A percentile compares a stretch with the other conserved stretches of the same genome.
phyloP scores from a whole-genome alignment of 2,888 invertebrate species.

The Epirrhoe alternata region DNA sequence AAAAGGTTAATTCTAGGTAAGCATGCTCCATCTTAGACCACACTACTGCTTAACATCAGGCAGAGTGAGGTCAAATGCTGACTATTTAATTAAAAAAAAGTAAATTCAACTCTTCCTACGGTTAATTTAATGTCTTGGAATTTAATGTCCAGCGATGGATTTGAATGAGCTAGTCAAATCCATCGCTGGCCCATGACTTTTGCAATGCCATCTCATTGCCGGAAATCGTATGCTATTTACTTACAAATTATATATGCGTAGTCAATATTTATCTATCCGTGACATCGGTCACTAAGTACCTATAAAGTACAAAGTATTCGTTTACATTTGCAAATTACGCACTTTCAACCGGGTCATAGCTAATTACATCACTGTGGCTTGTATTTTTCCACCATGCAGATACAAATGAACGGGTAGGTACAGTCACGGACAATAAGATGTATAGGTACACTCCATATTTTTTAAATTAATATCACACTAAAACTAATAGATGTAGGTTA shows the following conservation, averaged over 20 bases:
- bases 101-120: too few relatives aligned
- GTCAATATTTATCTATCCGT: background rate
- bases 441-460: too few relatives aligned
- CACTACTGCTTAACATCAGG: too few relatives aligned
- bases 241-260: constrained; percentile 4
- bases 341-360: constrained; percentile 6
- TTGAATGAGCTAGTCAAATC: background rate
- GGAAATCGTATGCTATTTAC: background rate
- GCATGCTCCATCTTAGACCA: too few relatives aligned
- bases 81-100: too few relatives aligned
- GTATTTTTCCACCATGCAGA: constrained; percentile 5
- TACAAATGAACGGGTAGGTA: constrained; percentile 13
- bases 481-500: too few relatives aligned
- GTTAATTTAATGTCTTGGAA: too few relatives aligned
- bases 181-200: background rate
- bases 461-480: too few relatives aligned
- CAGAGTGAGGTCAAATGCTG: too few relatives aligned
- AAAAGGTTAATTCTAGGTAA: too few relatives aligned
- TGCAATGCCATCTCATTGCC: background rate
- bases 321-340: background rate
- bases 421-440: too few relatives aligned
- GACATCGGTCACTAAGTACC: background rate
- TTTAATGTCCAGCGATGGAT: too few relatives aligned
- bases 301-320: constrained; percentile 1
- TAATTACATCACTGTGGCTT: constrained; percentile 13